Percentiles rank a stretch among this genome's conserved stretches.
phyloP scores from a whole-genome alignment of 2,797 vertebrate species.

The Capromys pilorides region DNA sequence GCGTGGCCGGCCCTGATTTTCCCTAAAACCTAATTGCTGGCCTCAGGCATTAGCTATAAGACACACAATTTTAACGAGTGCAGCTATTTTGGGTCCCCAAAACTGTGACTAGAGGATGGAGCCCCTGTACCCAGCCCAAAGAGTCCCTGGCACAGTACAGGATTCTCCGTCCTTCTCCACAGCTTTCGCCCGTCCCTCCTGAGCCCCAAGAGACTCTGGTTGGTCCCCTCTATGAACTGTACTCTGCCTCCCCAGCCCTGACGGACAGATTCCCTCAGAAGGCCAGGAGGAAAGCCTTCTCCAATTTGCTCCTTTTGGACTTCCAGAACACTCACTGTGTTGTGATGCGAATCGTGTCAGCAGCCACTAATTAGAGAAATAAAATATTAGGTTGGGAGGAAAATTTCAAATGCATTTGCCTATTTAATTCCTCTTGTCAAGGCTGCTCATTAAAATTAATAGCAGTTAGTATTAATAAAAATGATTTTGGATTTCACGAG shows the following conservation, averaged over 20 bases:
- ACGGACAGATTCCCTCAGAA: not conserved
- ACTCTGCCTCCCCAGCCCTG: accelerated
- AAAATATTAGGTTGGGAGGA: not conserved
- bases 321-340: not conserved
- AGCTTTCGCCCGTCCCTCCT: not conserved
- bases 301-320: not conserved
- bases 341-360: not conserved
- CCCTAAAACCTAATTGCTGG: not conserved
- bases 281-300: not conserved
- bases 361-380: conserved; percentile 20
- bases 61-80: not conserved
- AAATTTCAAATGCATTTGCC: not conserved
- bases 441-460: conserved; percentile 30
- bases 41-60: not conserved
- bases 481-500: not conserved
- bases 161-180: not conserved
- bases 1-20: accelerated
- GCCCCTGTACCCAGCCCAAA: not conserved
- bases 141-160: not conserved
- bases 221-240: too few species aligned
- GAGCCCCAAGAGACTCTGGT: not conserved
- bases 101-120: not conserved
- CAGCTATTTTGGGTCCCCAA: not conserved
- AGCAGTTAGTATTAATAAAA: conserved; percentile 16
- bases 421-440: not conserved